Evolutionary conservation across 2,113 vertebrate species (phyloP).

Genomic region (Dipodomys stephensi): DNA sequence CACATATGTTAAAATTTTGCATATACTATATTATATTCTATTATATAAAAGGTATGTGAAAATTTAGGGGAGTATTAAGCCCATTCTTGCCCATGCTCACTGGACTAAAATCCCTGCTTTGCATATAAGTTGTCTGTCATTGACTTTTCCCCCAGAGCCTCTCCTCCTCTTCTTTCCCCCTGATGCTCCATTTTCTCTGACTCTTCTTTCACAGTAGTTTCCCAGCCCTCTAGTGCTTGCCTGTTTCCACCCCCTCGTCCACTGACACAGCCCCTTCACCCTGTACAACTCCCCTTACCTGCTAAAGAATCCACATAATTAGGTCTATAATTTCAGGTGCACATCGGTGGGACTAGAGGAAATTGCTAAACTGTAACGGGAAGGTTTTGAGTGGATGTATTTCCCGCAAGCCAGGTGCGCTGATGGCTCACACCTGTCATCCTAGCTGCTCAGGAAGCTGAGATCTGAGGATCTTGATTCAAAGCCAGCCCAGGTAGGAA

Average conservation of each 20-base stretch:
- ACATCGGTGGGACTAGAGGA: background rate
- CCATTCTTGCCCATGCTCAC: background rate
- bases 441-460: too few species aligned
- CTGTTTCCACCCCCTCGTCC: background rate
- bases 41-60: background rate
- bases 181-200: background rate
- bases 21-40: background rate
- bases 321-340: background rate
- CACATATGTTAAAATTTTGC: too few species aligned
- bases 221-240: background rate
- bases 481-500: too few species aligned
- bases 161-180: background rate
- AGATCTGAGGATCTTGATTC: too few species aligned
- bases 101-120: background rate
- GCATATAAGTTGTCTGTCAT: background rate
- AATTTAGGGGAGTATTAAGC: background rate
- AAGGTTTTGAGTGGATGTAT: background rate
- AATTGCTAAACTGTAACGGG: background rate
- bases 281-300: background rate
- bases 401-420: background rate
- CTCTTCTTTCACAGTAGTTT: background rate
- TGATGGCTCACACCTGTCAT: too few species aligned
- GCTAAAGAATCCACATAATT: slow-evolving; percentile 10
- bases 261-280: background rate
- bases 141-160: background rate